phyloP scores from a whole-genome alignment of 1,140 invertebrate species.

The Ips nitidus region DNA sequence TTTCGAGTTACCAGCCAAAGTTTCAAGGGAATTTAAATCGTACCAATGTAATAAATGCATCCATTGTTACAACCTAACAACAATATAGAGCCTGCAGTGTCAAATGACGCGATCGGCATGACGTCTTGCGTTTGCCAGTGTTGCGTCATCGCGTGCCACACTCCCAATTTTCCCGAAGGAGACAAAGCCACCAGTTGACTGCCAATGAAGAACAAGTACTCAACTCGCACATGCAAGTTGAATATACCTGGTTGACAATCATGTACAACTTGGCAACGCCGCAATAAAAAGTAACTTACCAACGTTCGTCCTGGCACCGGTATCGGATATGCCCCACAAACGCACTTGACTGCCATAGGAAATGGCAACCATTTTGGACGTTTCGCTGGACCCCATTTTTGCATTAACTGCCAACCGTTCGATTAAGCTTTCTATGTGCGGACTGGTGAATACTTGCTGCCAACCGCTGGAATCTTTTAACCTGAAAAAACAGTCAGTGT shows the following conservation, averaged over 20 bases:
- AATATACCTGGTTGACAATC: conserved; percentile 68
- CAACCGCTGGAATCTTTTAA: conserved; percentile 95
- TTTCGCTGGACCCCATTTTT: conserved; percentile 71
- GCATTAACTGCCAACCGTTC: conserved; percentile 94
- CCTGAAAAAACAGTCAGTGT: conserved; percentile 55
- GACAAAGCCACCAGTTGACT: conserved; percentile 94
- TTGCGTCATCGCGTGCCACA: conserved; percentile 98
- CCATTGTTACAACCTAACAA: conserved; percentile 94
- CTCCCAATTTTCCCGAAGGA: conserved; percentile 93
- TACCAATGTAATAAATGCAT: conserved; percentile 96
- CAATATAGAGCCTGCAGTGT: conserved; percentile 94
- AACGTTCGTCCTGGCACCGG: conserved; percentile 74
- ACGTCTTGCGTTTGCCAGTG: conserved; percentile 98
- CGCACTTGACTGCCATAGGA: conserved; percentile 82
- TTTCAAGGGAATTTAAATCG: conserved; percentile 18
- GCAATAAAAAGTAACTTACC: conserved; percentile 55
- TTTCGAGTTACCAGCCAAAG: background rate
- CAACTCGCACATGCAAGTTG: conserved; percentile 88
- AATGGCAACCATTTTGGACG: conserved; percentile 86
- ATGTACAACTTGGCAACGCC: conserved; percentile 5
- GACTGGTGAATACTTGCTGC: conserved; percentile 93
- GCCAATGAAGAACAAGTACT: conserved; percentile 96
- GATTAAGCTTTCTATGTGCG: conserved; percentile 85
- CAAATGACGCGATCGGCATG: conserved; percentile 91
- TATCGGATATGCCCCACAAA: conserved; percentile 87